Conservation (phyloP, 2,113 vertebrate species). For the Pipa parva region DNA sequence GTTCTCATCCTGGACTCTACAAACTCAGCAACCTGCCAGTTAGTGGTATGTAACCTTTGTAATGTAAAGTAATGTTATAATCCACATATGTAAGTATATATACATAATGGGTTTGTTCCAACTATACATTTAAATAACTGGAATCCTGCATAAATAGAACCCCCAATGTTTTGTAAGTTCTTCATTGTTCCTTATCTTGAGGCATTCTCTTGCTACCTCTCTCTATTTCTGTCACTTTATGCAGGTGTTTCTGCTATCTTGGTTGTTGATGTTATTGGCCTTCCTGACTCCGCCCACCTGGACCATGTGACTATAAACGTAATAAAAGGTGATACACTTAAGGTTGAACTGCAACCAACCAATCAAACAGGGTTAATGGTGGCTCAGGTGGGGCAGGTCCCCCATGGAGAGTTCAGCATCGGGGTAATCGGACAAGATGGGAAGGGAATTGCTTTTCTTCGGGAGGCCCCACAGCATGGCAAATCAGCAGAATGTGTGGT, state of each 20-base stretch:
- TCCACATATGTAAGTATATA: neutral
- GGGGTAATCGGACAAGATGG: slow-evolving; percentile 56
- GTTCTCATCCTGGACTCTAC: slow-evolving; percentile 76
- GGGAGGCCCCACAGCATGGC: slow-evolving; percentile 45
- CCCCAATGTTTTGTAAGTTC: too few species aligned
- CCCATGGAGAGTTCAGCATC: slow-evolving; percentile 60
- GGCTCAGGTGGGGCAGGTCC: slow-evolving; percentile 45
- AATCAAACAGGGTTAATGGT: slow-evolving; percentile 14
- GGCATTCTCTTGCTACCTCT: slow-evolving; percentile 41
- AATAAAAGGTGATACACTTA: slow-evolving; percentile 2
- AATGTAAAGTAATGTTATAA: neutral
- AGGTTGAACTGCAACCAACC: slow-evolving; percentile 33
- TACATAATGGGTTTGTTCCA: neutral
- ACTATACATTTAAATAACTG: too few species aligned
- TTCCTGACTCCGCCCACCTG: slow-evolving; percentile 14
- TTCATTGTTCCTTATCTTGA: neutral
- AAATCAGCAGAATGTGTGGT: slow-evolving; percentile 41
- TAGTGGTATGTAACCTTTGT: slow-evolving; percentile 58
- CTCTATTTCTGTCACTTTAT: slow-evolving; percentile 44
- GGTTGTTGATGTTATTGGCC: slow-evolving; percentile 43
- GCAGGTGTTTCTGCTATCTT: slow-evolving; percentile 43
- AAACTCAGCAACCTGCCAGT: slow-evolving; percentile 70
- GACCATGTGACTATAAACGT: slow-evolving; percentile 17
- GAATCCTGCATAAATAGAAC: too few species aligned
- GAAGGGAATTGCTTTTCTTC: slow-evolving; percentile 43